Conservation (phyloP, 2,113 vertebrate genomes). For the Hydropotes inermis region DNA sequence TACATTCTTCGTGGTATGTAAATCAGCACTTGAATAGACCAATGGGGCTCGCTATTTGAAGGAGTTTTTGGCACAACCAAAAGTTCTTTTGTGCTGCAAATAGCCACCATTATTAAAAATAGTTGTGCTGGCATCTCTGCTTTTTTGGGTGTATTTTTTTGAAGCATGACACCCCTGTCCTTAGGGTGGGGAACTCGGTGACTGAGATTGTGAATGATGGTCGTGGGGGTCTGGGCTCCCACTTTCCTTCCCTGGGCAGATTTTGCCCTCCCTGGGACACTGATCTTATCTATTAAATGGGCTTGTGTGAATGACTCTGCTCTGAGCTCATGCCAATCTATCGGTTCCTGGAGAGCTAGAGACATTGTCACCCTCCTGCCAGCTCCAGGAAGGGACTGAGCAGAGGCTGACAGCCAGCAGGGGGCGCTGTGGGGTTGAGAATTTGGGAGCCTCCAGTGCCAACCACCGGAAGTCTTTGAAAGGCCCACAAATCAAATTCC, state of each 20-base stretch:
- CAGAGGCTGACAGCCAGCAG: background rate
- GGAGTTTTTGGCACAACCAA: conserved; percentile 20
- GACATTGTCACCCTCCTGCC: fast-evolving
- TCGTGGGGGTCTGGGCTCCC: background rate
- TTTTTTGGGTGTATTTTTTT: background rate
- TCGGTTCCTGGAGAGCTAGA: background rate
- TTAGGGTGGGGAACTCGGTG: background rate
- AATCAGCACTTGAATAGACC: conserved; percentile 41
- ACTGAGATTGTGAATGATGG: background rate
- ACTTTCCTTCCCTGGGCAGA: background rate
- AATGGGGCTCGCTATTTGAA: conserved; percentile 25
- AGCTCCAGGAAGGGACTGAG: background rate
- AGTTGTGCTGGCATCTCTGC: conserved; percentile 6
- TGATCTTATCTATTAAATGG: background rate
- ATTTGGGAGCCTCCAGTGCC: background rate
- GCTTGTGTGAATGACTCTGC: background rate
- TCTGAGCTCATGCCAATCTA: background rate
- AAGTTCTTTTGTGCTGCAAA: conserved; percentile 60
- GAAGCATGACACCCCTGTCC: background rate
- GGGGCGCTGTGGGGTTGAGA: conserved; percentile 28
- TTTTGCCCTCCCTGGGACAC: background rate
- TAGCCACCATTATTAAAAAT: conserved; percentile 53
- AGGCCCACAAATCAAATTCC: background rate
- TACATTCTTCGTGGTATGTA: background rate
- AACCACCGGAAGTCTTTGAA: background rate